Evolutionary conservation across 2,888 invertebrate species (phyloP), one percentile per base, ranked within the genome.

Genomic region (Cremastinae sp.): DNA sequence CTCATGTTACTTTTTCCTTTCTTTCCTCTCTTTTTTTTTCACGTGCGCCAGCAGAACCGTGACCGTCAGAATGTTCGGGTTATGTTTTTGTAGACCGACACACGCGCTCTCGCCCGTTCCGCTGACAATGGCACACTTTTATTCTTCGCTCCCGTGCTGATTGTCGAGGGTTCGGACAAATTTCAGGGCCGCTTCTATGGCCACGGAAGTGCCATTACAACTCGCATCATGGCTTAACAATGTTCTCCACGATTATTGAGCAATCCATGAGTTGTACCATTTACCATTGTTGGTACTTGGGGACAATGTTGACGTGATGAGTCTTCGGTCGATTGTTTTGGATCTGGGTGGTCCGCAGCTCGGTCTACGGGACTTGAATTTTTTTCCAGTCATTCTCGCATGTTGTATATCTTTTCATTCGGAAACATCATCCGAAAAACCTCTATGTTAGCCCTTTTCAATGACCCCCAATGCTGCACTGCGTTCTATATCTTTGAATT

Each of bases 1-100:
- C 78, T 78, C 77, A 68, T 78, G 78, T 78, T 81, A 81, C 79
- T 81, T 73, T 79, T 66, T 78, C 65, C 65, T 53, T 71, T 28
- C 28, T 3, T 5, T 28, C 28, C 28, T 28, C 28, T 28, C 28
- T 28, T 28, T 28, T 28, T 28, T 28, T 28, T 28, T 28, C 28
- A 78, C 64, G 64, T 49, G 49, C 41, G 61, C 65, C 65, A 61
- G 65, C 65, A 61, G 65, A 65, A 70, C 75, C 75, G 70, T 75
- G 74, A 74, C 74, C 69, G 69, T 45, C 65, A 61, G 49, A 47
- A 73, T 65, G 69, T 65, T 64, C 64, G 18, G 69, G 65, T 39
- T 47, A 49, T 71, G 61, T 65, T 56, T 62, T 64, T 69, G 28
- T 58, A 41, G 37, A 59, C n/a, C 10, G 41, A 16, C 18, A 49